Base-by-base conservation (phyloP, 2,113 vertebrate species). In the Elephas maximus region DNA sequence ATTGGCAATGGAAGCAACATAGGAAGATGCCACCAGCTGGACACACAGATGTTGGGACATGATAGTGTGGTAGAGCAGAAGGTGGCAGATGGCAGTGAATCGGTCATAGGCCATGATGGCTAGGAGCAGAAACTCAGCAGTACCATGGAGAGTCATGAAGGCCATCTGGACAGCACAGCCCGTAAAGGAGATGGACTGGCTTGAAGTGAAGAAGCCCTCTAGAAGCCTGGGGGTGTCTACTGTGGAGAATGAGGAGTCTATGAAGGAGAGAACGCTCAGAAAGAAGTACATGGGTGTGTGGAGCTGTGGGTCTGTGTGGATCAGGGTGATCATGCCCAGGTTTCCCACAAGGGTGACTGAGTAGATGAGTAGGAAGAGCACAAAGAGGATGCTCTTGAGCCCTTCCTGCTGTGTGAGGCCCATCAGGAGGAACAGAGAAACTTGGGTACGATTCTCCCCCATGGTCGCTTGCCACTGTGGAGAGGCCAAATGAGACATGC, bases 81-180 rank as follows among this genome's bases (percentile, higher is more conserved):
- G 96, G 76, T 83, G 94, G 74, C 95, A 97, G 94, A 96, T 81
- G 71, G 96, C 60, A 0, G 74, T 10, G 1, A 96, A 93, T 37
- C 2, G 33, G 73, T 96, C 94, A 5, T 82, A 88, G 71, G 95
- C 97, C 97, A 73, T 81, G 79, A 93, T 53, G 41, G 89, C 82
- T 24, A 93, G 80, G 37, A 97, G 71, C 26, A 95, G 95, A 73
- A 87, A 81, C 53, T 92, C 90, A 0, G 94, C 23, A 1, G 76
- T 74, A 2, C 96, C 90, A 41, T 57, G 94, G 8, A 95, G 80
- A 80, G 67, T 28, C 92, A 60, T 94, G 80, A 90, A 77, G 69
- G 92, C 88, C 91, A 88, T 84, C 44, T 97, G 95, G 51, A 37
- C 37, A 28, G 33, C 26, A 44, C 88, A 93, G n/a, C 82, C 86